phyloP scores from a whole-genome alignment of 2,888 invertebrate genomes.

The Leptinotarsa juncta region DNA sequence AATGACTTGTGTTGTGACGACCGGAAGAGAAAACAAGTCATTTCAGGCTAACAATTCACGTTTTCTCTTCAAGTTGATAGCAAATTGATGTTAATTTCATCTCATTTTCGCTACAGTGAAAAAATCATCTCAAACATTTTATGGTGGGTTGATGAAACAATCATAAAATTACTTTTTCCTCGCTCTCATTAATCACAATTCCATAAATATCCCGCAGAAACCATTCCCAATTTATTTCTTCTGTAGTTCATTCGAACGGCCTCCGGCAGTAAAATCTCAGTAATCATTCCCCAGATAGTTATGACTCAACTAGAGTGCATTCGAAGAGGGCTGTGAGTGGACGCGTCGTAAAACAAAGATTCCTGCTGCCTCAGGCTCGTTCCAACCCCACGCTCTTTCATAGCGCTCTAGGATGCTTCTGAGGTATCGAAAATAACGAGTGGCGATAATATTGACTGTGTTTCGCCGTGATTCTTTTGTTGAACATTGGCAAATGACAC shows the following conservation, averaged over 20 bases:
- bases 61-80: too few relatives aligned
- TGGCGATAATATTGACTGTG: constrained; percentile 15
- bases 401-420: constrained; percentile 22
- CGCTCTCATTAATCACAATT: constrained; percentile 3
- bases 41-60: too few relatives aligned
- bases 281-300: constrained; percentile 59
- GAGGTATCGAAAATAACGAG: constrained; percentile 10
- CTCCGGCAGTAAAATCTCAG: constrained; percentile 56
- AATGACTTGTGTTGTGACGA: too few relatives aligned
- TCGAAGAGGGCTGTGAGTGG: constrained; percentile 57
- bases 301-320: constrained; percentile 59
- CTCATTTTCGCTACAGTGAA: not conserved
- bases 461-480: constrained; percentile 9
- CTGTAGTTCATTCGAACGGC: constrained; percentile 41
- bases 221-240: constrained; percentile 34
- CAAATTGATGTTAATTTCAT: too few relatives aligned
- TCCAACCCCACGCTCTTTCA: constrained; percentile 22
- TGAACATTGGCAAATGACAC: constrained; percentile 16
- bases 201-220: constrained; percentile 6
- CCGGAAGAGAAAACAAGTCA: too few relatives aligned
- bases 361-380: constrained; percentile 51
- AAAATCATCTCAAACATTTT: not conserved
- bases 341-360: constrained; percentile 59
- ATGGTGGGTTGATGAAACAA: not conserved
- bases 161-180: not conserved